These are phyloP conservation scores for Cistogaster globosa DNA, from an alignment of 2,888 invertebrate species.

Conservation along the genomic window DNA sequence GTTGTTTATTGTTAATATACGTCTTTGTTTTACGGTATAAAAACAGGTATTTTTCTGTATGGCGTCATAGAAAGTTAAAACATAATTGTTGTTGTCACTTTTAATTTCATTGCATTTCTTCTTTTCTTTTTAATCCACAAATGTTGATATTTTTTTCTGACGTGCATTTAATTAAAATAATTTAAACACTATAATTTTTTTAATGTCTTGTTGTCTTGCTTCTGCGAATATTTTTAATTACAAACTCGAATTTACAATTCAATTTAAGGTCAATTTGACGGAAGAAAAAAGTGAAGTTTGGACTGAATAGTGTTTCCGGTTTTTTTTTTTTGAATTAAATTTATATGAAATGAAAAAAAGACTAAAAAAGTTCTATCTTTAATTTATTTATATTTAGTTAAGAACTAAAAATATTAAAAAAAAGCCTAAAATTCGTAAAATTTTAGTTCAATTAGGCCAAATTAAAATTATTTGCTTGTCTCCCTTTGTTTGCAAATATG, in stretches of 20 bases:
- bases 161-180: background rate
- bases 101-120: slow-evolving; percentile 1
- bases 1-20: slow-evolving; percentile 24
- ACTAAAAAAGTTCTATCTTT: no score
- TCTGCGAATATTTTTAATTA: background rate
- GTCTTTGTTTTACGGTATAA: slow-evolving; percentile 9
- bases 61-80: slow-evolving; percentile 30
- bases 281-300: background rate
- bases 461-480: slow-evolving; percentile 23
- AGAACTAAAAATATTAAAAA: no score
- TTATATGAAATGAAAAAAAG: no score
- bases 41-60: background rate
- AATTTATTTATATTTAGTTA: no score
- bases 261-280: background rate
- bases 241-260: slow-evolving; percentile 32
- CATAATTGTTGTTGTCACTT: background rate
- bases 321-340: background rate
- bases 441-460: background rate
- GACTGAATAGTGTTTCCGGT: background rate
- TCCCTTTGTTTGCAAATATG: slow-evolving; percentile 19
- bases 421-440: no score
- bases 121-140: background rate
- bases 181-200: background rate
- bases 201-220: background rate
- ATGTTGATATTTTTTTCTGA: slow-evolving; percentile 9